Evolutionary conservation across 2,113 vertebrate species (phyloP).

Genomic region (Sphaerodactylus townsendi): DNA sequence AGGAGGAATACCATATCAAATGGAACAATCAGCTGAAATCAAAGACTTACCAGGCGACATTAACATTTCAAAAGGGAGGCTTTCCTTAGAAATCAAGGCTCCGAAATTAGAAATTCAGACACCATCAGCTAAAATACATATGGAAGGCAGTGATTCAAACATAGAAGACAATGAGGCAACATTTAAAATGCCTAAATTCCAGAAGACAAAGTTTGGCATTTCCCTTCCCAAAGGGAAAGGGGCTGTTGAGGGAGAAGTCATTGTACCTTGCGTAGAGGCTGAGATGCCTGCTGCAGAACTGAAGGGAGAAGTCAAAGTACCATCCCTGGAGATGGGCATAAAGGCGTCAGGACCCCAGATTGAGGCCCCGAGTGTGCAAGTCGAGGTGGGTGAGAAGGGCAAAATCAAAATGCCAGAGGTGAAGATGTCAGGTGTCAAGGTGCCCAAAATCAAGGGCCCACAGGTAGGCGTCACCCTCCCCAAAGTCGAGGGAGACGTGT

Average conservation of each 20-base stretch:
- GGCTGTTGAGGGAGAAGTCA: fast-evolving
- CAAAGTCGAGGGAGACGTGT: neutral
- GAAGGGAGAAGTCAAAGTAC: fast-evolving
- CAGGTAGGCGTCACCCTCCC: neutral
- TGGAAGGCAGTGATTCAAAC: neutral
- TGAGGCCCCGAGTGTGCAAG: fast-evolving
- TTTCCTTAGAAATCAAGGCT: neutral
- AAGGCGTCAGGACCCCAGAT: fast-evolving
- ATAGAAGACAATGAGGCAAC: neutral
- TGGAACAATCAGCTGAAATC: conserved; percentile 41
- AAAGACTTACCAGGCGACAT: neutral
- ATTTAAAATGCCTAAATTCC: neutral
- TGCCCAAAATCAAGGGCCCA: neutral
- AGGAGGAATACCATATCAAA: neutral
- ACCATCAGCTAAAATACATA: conserved; percentile 19
- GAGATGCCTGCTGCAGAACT: fast-evolving
- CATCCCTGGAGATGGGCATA: fast-evolving
- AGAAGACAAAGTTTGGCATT: conserved; percentile 41
- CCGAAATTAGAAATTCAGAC: neutral
- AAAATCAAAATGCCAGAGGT: fast-evolving
- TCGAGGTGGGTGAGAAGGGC: fast-evolving
- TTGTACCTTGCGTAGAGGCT: neutral
- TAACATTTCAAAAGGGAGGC: neutral
- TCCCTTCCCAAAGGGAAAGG: conserved; percentile 9
- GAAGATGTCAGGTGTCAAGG: neutral